Base-by-base conservation (phyloP, 1,140 invertebrate species). In the Polyergus mexicanus region DNA sequence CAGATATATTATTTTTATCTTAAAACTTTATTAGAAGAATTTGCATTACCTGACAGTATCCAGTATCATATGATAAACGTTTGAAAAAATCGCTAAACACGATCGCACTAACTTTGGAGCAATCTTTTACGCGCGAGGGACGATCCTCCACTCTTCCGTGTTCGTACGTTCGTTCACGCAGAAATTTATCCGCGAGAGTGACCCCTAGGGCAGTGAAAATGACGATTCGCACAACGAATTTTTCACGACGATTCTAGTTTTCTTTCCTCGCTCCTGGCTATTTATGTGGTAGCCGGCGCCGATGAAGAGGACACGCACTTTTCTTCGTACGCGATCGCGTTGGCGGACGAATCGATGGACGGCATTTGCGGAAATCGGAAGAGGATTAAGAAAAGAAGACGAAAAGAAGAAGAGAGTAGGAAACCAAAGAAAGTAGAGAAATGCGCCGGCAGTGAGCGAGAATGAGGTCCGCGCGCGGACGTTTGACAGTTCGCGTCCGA, bases 11-110 rank as follows among this genome's bases (percentile, higher is more conserved):
- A 10, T 60, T 0, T 8, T 25, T 25, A 41, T 22, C 5, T 58
- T 11, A 11, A 2, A 60, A 76, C 5, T 16, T 76, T 63, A n/a
- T n/a, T 38, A 11, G 16, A 54, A 13, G 66, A 35, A 2, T 54
- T 68, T 51, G 54, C 76, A 8, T 72, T 83, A 83, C 78, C 78
- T 83, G 78, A 44, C 19, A 19, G 47, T 51, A 54, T 28, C 6
- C 11, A 13, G 54, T 71, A 58, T 72, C 32, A 71, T n/a, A 22
- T 25, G 10, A 38, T 28, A n/a, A n/a, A 78, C 32, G 66, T 13
- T 68, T 2, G 44, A 25, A 66, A 80, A 69, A 80, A 6, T 38
- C 10, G 76, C 51, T 8, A 44, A 78, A 66, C 63, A n/a, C 41
- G 28, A 56, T 60, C 63, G 32, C 44, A 13, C 35, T 28, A 68